Evolutionary conservation across 2,888 invertebrate genomes (phyloP), one percentile per base, ranked within the genome.

Genomic region (Teleogryllus oceanicus): DNA sequence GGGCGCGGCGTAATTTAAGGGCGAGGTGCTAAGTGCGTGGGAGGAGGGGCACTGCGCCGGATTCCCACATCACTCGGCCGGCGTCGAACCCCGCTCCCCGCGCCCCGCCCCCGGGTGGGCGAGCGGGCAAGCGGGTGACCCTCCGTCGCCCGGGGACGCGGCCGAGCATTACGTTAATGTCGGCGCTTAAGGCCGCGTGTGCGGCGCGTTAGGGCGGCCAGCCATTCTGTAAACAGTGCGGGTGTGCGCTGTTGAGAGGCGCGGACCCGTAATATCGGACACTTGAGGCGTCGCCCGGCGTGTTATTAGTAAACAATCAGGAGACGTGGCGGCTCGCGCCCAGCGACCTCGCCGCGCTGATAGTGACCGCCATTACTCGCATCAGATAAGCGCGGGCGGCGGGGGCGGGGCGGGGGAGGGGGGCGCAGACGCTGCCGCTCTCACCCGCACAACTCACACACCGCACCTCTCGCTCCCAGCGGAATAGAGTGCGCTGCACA

Each of bases 211-310:
- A 62, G 62, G 13, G 62, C n/a, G n/a, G 62, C 62, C 1, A n/a
- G 62, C 62, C 62, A 62, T 62, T 62, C 62, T 62, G 62, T 62
- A 62, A 62, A 62, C 62, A 62, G 62, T 62, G 62, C n/a, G 62
- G 62, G 62, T 62, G 62, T 62, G 62, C n/a, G 62, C 62, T 8
- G 62, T 62, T 62, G n/a, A 62, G 62, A 62, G 62, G 62, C 62
- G 62, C 62, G 62, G 62, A 62, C 62, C 62, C 62, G 16, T 62
- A 62, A 62, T 62, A 62, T 62, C 62, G 62, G 62, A 62, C 62
- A 62, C 62, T 62, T 62, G 62, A 13, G 62, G 62, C 62, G 62
- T n/a, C 13, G 16, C 62, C n/a, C 62, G 62, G 62, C 62, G 62
- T 62, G 62, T 62, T 62, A 62, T 62, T 62, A 62, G 62, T 62